Evolutionary conservation across 2,113 vertebrate species (phyloP).

Genomic region (Aleadryas rufinucha): DNA sequence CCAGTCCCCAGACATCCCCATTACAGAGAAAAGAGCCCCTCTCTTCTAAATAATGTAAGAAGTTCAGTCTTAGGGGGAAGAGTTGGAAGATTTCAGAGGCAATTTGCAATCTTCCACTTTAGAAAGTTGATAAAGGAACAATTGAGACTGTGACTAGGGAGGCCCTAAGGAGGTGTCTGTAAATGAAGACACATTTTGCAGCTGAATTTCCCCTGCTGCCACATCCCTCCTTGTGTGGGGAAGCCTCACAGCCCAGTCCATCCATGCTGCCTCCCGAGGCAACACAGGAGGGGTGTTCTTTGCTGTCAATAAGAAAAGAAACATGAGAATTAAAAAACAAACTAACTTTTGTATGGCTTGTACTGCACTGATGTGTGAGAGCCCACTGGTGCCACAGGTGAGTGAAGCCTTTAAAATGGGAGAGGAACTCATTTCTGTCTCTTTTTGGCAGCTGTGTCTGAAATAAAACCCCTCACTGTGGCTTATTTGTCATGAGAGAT

Average conservation of each 20-base stretch:
- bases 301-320: not conserved
- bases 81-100: constrained; percentile 2
- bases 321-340: not conserved
- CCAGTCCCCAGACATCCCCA: not conserved
- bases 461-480: not conserved
- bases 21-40: constrained; percentile 21
- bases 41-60: not conserved
- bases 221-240: not conserved
- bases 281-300: not conserved
- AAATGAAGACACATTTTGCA: not conserved
- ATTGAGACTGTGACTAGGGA: not conserved
- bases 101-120: constrained; percentile 14
- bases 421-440: not conserved
- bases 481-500: not conserved
- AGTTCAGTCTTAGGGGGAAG: not conserved
- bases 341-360: not conserved
- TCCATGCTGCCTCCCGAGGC: not conserved
- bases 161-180: not conserved
- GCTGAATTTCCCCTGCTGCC: constrained; percentile 11
- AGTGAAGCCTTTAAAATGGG: not conserved
- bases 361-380: not conserved
- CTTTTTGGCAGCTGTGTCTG: not conserved
- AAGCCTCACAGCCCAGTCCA: not conserved
- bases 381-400: not conserved
- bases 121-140: constrained; percentile 3